Base-by-base conservation (phyloP, 2,797 vertebrate species). In the Stomatorhinus walkeri region DNA sequence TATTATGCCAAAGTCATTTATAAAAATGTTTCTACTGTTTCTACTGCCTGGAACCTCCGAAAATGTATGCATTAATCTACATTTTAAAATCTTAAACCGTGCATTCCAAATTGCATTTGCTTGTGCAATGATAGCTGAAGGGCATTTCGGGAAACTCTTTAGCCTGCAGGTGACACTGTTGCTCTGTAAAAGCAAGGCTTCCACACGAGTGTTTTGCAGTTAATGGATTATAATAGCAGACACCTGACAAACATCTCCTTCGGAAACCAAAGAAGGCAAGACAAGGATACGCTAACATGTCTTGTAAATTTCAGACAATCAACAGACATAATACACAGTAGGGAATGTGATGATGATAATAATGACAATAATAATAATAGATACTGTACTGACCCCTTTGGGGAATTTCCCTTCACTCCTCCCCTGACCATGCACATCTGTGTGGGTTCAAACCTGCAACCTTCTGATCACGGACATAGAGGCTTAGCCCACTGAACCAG, bases 121-220 rank as follows among this genome's bases (percentile, higher is more conserved):
- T 79, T 81, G 43, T 24, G 28, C 46, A 72, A 68, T 88, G 61
- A 51, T 88, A 49, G 59, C 40, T 49, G 43, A 22, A 49, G 72
- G 72, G 72, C 72, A 79, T 79, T 79, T 43, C 4, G 7, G 72
- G n/a, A 79, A 43, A 16, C n/a, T 2, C 85, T 52, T 81, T 43
- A 43, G 36, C 88, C 95, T 94, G 90, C 81, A 93, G 95, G 92
- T 93, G 93, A 91, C 93, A 94, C 24, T 95, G 92, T 94, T 94
- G 94, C 14, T 91, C 93, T 91, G 85, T 88, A 19, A 22, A 90
- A 90, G 28, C 19, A 89, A 19, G 2, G 19, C 1, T 14, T 32
- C 16, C 54, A 54, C 59, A 40, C n/a, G 87, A 36, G 7, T 79
- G 7, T 87, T 68, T 84, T 64, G 1, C 68, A 88, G 49, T 64